phyloP scores from a whole-genome alignment of 2,888 invertebrate genomes.

The Adineta ricciae region DNA sequence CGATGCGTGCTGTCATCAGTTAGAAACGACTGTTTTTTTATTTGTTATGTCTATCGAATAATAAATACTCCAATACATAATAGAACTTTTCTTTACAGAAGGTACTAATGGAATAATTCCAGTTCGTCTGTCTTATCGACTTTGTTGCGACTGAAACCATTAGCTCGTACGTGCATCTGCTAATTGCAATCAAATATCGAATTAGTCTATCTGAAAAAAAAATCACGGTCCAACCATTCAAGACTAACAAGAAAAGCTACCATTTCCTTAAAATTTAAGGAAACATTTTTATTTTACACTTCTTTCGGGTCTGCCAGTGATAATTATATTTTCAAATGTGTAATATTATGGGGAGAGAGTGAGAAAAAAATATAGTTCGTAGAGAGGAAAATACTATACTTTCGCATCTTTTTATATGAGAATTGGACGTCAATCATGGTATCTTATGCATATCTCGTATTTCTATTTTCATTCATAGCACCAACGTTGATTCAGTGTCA shows the following conservation, averaged over 20 bases:
- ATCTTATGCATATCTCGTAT: not conserved
- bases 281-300: not conserved
- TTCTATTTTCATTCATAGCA: not conserved
- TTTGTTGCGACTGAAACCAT: too few relatives aligned
- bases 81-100: too few relatives aligned
- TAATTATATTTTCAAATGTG: not conserved
- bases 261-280: not conserved
- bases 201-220: too few relatives aligned
- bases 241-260: not conserved
- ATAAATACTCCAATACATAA: too few relatives aligned
- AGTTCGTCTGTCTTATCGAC: too few relatives aligned
- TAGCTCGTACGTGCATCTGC: too few relatives aligned
- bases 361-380: not conserved
- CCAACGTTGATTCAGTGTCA: not conserved
- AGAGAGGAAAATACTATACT: not conserved
- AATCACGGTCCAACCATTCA: not conserved
- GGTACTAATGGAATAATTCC: too few relatives aligned
- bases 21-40: too few relatives aligned
- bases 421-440: not conserved
- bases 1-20: too few relatives aligned
- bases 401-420: not conserved
- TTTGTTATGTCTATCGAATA: too few relatives aligned
- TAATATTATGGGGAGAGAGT: not conserved
- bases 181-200: too few relatives aligned
- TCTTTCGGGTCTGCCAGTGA: not conserved